phyloP scores from a whole-genome alignment of 2,797 vertebrate species.

The Lateolabrax maculatus region DNA sequence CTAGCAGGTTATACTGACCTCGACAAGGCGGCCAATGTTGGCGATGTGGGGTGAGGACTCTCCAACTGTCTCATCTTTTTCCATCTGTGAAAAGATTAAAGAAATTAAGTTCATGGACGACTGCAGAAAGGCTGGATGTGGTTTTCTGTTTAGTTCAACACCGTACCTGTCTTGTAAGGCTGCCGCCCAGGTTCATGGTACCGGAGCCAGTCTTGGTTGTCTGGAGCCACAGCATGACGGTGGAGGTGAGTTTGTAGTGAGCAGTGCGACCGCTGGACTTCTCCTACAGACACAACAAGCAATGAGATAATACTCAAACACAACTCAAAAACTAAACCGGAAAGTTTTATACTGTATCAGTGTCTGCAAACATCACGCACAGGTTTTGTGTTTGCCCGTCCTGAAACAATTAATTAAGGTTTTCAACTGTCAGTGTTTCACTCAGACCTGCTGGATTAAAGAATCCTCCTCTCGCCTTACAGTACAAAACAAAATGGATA shows the following conservation, averaged over 20 bases:
- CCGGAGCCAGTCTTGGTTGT: slow-evolving; percentile 97
- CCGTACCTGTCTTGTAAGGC: slow-evolving; percentile 97
- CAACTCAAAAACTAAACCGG: not conserved
- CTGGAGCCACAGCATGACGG: slow-evolving; percentile 99
- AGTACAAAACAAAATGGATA: too few species aligned
- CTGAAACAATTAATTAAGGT: not conserved
- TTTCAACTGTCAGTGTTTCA: too few species aligned
- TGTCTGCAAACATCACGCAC: too few species aligned
- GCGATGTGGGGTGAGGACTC: slow-evolving; percentile 98
- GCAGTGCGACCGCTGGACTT: slow-evolving; percentile 98
- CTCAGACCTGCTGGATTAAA: too few species aligned
- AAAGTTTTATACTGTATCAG: not conserved
- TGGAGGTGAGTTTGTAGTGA: slow-evolving; percentile 99
- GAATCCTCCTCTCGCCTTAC: too few species aligned
- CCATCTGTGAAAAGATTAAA: slow-evolving; percentile 87
- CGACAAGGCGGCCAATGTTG: slow-evolving; percentile 97
- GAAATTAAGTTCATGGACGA: not conserved
- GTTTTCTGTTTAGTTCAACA: not conserved
- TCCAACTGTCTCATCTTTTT: slow-evolving; percentile 97
- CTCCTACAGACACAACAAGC: slow-evolving; percentile 85
- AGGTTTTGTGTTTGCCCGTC: too few species aligned
- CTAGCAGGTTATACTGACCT: slow-evolving; percentile 85
- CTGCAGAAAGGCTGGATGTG: accelerated
- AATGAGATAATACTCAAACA: slow-evolving; percentile 2
- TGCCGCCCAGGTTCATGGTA: slow-evolving; percentile 99